phyloP scores from a whole-genome alignment of 2,113 vertebrate species.

The Baryphthengus martii region DNA sequence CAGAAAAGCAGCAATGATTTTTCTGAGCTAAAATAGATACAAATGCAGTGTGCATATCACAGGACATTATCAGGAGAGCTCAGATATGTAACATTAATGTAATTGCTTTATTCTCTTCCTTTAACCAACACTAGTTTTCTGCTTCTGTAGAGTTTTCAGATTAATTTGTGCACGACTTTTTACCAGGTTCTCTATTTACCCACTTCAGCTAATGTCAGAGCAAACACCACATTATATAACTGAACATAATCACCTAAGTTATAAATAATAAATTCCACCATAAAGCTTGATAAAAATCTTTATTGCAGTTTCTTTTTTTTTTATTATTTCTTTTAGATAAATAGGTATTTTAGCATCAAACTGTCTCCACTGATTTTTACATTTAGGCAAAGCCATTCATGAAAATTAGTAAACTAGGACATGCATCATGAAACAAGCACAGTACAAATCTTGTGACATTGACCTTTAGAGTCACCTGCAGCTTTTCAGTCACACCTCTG shows the following conservation, averaged over 20 bases:
- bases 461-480: neutral
- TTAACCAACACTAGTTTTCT: neutral
- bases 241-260: neutral
- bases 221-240: neutral
- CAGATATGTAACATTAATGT: neutral
- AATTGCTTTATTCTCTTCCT: neutral
- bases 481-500: neutral
- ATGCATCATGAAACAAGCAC: neutral
- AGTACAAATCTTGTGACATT: neutral
- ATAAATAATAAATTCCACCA: slow-evolving; percentile 14
- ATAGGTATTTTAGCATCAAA: neutral
- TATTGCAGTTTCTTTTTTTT: slow-evolving; percentile 35
- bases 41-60: neutral
- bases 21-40: neutral
- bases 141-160: neutral
- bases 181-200: neutral
- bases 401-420: slow-evolving; percentile 15
- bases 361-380: slow-evolving; percentile 16
- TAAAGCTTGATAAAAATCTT: slow-evolving; percentile 43
- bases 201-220: neutral
- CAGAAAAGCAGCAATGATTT: neutral
- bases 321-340: slow-evolving; percentile 25
- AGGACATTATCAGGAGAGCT: neutral
- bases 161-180: neutral
- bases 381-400: neutral